Conservation (phyloP, 2,797 vertebrate genomes). For the Ciconia nigra region DNA sequence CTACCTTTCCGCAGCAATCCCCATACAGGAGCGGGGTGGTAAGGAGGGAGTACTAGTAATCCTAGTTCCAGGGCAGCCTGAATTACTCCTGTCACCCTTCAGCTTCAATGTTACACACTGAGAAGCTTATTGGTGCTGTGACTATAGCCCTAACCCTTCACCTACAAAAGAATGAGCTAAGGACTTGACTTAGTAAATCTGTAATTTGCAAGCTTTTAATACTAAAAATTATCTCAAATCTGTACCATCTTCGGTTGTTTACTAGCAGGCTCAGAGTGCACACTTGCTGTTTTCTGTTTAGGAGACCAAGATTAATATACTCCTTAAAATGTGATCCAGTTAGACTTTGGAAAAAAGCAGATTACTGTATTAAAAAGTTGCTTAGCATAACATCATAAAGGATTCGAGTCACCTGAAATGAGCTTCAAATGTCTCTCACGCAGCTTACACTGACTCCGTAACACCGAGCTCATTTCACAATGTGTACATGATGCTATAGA, state of each 20-base stretch:
- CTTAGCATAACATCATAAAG: neutral
- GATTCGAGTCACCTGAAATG: neutral
- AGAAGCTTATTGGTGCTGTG: neutral
- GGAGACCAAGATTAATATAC: neutral
- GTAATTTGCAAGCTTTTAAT: neutral
- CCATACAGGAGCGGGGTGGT: neutral
- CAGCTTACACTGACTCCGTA: neutral
- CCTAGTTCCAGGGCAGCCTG: neutral
- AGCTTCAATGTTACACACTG: neutral
- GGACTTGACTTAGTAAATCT: neutral
- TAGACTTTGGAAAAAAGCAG: neutral
- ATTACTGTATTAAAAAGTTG: neutral
- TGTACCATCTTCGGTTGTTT: neutral
- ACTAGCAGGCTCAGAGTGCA: neutral
- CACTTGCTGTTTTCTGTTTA: neutral
- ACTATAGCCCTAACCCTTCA: neutral
- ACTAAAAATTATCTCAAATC: neutral
- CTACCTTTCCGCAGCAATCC: neutral
- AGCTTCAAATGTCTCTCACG: neutral
- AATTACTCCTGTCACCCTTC: neutral
- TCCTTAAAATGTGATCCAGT: neutral
- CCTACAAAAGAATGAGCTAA: neutral
- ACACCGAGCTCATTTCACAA: neutral
- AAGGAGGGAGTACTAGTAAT: neutral
- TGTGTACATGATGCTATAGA: neutral